phyloP scores from a whole-genome alignment of 1,140 invertebrate species.

The Steinernema feltiae region DNA sequence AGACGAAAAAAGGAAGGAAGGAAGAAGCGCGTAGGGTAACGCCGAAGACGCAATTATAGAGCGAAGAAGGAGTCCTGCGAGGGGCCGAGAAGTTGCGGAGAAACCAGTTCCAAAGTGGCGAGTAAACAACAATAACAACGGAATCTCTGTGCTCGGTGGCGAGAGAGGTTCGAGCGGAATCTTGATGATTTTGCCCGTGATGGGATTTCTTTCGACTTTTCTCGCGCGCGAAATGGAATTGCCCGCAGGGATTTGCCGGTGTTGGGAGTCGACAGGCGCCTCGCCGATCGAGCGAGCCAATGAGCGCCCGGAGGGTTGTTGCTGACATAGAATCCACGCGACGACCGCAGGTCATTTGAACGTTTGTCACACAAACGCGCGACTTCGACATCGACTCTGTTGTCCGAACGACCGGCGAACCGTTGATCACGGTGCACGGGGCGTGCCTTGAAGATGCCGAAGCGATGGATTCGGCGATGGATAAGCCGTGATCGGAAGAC shows the following conservation, averaged over 20 bases:
- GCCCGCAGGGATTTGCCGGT: background rate
- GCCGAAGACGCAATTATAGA: too few relatives aligned
- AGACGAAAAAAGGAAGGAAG: background rate
- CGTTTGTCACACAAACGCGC: slow-evolving; percentile 6
- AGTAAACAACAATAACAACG: background rate
- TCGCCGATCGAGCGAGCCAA: background rate
- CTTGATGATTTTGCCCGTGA: background rate
- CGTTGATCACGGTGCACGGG: too few relatives aligned
- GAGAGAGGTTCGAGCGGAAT: background rate
- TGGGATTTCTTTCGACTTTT: background rate
- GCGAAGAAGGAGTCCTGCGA: too few relatives aligned
- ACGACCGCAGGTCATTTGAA: background rate
- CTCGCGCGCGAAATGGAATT: background rate
- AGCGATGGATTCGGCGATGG: background rate
- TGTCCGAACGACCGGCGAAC: too few relatives aligned
- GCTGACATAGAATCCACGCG: slow-evolving; percentile 8
- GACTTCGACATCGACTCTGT: background rate
- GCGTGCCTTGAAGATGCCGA: too few relatives aligned
- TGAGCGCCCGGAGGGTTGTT: background rate
- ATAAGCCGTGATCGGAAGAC: background rate
- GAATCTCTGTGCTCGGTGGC: too few relatives aligned
- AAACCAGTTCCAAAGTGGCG: background rate
- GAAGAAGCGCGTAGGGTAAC: background rate
- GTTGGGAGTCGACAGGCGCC: too few relatives aligned
- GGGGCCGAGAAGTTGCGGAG: background rate